Conservation (phyloP, 2,888 invertebrate genomes). For the Drosophila sordidula region DNA sequence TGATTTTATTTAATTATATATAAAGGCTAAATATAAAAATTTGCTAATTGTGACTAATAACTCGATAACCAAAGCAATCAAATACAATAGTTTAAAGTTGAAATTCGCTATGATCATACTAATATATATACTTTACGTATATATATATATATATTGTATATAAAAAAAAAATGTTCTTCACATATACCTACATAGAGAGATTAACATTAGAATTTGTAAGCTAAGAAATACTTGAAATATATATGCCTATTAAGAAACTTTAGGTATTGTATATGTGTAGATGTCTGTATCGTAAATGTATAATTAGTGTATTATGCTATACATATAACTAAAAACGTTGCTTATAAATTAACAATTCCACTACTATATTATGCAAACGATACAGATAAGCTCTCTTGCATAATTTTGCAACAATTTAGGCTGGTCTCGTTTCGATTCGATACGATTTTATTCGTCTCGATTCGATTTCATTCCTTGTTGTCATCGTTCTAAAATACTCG, state of each 20-base stretch:
- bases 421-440: slow-evolving; percentile 37
- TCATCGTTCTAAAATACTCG: slow-evolving; percentile 53
- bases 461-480: slow-evolving; percentile 43
- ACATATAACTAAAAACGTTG: slow-evolving; percentile 50
- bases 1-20: slow-evolving; percentile 42
- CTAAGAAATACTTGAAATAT: slow-evolving; percentile 56
- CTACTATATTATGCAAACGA: slow-evolving; percentile 71
- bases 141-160: slow-evolving; percentile 16
- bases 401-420: slow-evolving; percentile 69
- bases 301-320: slow-evolving; percentile 50
- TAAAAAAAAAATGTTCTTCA: background rate
- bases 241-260: slow-evolving; percentile 54
- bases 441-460: slow-evolving; percentile 19
- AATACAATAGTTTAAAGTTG: slow-evolving; percentile 54
- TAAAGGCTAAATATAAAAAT: slow-evolving; percentile 60
- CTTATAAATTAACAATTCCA: slow-evolving; percentile 71
- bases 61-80: slow-evolving; percentile 59
- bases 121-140: background rate
- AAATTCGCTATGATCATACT: slow-evolving; percentile 55
- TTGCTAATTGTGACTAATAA: slow-evolving; percentile 83
- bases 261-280: slow-evolving; percentile 25
- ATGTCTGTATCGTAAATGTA: slow-evolving; percentile 13
- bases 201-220: slow-evolving; percentile 33
- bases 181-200: slow-evolving; percentile 6
- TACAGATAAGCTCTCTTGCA: slow-evolving; percentile 63